phyloP scores from a whole-genome alignment of 2,113 vertebrate genomes.

The Mungos mungo region DNA sequence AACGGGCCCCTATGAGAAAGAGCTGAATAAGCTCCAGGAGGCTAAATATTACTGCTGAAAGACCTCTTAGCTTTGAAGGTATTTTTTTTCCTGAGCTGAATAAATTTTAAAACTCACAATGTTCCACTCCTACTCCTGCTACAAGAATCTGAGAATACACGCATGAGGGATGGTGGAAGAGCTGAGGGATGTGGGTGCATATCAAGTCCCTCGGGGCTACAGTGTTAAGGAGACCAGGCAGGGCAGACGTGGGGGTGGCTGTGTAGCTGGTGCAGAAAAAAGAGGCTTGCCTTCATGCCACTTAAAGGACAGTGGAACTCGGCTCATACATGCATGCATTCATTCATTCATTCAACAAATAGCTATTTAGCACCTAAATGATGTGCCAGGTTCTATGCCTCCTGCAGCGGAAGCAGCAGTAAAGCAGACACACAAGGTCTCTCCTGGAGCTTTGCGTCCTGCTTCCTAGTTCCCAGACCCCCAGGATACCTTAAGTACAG shows the following conservation, averaged over 20 bases:
- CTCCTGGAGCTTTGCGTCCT: background rate
- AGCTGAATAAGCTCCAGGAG: background rate
- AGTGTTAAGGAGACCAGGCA: background rate
- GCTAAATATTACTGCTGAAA: background rate
- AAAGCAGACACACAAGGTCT: background rate
- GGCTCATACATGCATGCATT: background rate
- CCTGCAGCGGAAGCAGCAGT: background rate
- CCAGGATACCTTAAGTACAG: background rate
- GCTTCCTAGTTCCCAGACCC: background rate
- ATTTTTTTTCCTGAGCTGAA: background rate
- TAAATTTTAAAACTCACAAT: conserved; percentile 15
- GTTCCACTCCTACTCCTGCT: background rate
- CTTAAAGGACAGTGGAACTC: background rate
- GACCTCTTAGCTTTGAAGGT: background rate
- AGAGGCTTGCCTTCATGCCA: background rate
- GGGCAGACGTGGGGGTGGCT: background rate
- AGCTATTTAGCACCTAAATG: background rate
- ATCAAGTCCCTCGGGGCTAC: background rate
- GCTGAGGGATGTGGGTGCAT: background rate
- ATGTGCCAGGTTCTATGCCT: background rate
- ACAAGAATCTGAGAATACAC: background rate
- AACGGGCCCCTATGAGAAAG: background rate
- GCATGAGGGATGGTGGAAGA: background rate
- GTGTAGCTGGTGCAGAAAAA: background rate
- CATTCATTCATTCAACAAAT: background rate